phyloP scores from a whole-genome alignment of 2,797 vertebrate species.

The Xerus rutilus region DNA sequence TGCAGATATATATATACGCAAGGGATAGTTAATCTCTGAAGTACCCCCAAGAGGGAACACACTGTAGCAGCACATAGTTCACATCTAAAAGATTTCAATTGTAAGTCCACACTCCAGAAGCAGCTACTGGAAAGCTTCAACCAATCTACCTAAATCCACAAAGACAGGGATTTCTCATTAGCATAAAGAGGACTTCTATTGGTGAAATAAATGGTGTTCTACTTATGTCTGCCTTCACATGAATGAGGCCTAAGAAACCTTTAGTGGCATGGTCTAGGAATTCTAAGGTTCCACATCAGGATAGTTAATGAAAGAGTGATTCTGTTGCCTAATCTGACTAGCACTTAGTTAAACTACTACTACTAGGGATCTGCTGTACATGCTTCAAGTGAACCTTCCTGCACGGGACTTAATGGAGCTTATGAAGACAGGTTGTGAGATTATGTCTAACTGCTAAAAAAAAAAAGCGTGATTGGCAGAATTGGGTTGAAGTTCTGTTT shows the following conservation, averaged over 20 bases:
- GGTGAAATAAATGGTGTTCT: slow-evolving; percentile 26
- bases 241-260: background rate
- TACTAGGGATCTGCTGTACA: background rate
- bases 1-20: background rate
- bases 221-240: background rate
- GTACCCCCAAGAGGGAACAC: background rate
- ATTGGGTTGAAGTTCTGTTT: background rate
- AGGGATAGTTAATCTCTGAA: background rate
- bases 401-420: background rate
- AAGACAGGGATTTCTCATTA: background rate
- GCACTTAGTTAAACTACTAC: background rate
- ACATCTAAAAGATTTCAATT: background rate
- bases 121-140: background rate
- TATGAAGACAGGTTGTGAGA: background rate
- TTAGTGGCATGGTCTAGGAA: background rate
- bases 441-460: background rate
- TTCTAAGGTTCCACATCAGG: background rate
- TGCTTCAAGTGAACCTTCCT: background rate
- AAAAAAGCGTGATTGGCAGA: background rate
- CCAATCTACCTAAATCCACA: slow-evolving; percentile 36
- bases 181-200: background rate
- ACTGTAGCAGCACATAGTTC: background rate
- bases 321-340: background rate
- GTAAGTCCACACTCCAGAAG: background rate
- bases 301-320: background rate